Evolutionary conservation across 2,888 invertebrate species (phyloP).

Genomic region (Caenorhabditis angaria): DNA sequence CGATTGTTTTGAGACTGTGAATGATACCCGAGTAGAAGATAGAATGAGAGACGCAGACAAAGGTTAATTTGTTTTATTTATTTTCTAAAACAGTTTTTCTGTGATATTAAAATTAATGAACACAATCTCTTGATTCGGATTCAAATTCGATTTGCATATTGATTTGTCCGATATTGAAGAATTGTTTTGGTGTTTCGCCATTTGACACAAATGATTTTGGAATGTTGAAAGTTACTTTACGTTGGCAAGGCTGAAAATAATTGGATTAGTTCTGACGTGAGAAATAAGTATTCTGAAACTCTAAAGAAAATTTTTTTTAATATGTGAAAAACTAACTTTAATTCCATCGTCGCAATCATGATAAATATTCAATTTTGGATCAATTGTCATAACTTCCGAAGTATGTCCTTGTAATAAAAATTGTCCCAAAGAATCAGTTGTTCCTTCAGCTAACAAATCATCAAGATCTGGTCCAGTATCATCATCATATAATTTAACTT

Average conservation of each 20-base stretch:
- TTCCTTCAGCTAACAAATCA: slow-evolving; percentile 61
- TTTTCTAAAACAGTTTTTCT: not conserved
- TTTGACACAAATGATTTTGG: slow-evolving; percentile 54
- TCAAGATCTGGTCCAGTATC: slow-evolving; percentile 65
- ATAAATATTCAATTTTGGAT: slow-evolving; percentile 59
- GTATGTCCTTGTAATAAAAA: slow-evolving; percentile 58
- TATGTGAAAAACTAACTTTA: slow-evolving; percentile 42
- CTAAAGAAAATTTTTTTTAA: too few species aligned
- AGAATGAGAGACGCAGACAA: not conserved
- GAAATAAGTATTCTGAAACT: too few species aligned
- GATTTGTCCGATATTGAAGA: slow-evolving; percentile 49
- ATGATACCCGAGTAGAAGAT: not conserved
- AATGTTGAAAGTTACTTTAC: slow-evolving; percentile 54
- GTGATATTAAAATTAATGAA: slow-evolving; percentile 32
- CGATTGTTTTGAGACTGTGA: not conserved
- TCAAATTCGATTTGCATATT: slow-evolving; percentile 60
- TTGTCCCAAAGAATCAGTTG: slow-evolving; percentile 60
- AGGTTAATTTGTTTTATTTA: not conserved
- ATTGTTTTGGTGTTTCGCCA: slow-evolving; percentile 52
- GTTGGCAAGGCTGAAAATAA: slow-evolving; percentile 51
- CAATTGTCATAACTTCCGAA: slow-evolving; percentile 61
- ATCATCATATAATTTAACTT: slow-evolving; percentile 66
- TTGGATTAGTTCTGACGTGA: not conserved
- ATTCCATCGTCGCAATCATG: slow-evolving; percentile 61
- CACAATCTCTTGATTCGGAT: slow-evolving; percentile 54